Evolutionary conservation across 2,888 invertebrate species (phyloP).

Genomic region (Selenia dentaria): DNA sequence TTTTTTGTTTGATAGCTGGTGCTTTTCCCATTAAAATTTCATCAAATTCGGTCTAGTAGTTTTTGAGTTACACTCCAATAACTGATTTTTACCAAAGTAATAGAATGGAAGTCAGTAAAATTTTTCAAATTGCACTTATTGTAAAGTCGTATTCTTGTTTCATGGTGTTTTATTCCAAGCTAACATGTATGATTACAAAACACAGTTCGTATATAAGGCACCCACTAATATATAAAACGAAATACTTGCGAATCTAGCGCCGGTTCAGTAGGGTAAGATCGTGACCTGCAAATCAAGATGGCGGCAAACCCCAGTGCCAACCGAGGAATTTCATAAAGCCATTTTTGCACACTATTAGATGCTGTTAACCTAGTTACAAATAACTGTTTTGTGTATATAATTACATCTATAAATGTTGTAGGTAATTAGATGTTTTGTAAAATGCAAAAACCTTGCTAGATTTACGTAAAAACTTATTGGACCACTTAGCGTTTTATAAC

Average conservation of each 20-base stretch:
- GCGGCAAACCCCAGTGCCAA: background rate
- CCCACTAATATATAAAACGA: background rate
- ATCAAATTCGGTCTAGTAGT: no score
- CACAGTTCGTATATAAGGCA: conserved; percentile 7
- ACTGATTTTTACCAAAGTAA: no score
- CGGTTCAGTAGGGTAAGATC: conserved; percentile 10
- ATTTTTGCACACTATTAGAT: conserved; percentile 16
- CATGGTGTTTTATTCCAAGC: no score
- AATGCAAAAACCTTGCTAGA: conserved; percentile 3
- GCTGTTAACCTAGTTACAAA: conserved; percentile 21
- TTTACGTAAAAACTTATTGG: conserved; percentile 14
- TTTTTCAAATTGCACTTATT: no score
- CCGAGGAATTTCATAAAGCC: conserved; percentile 17
- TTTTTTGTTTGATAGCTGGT: no score
- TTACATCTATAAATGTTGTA: conserved; percentile 22
- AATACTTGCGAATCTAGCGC: background rate
- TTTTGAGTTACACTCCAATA: no score
- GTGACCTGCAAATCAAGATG: conserved; percentile 12
- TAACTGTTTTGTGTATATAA: conserved; percentile 21
- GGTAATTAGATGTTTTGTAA: conserved; percentile 22
- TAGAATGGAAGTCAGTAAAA: no score
- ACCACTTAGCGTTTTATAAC: no score
- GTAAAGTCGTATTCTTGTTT: no score
- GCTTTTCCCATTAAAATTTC: no score
- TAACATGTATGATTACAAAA: background rate